Base-by-base conservation (phyloP, 2,113 vertebrate species). In the Pterocles gutturalis region DNA sequence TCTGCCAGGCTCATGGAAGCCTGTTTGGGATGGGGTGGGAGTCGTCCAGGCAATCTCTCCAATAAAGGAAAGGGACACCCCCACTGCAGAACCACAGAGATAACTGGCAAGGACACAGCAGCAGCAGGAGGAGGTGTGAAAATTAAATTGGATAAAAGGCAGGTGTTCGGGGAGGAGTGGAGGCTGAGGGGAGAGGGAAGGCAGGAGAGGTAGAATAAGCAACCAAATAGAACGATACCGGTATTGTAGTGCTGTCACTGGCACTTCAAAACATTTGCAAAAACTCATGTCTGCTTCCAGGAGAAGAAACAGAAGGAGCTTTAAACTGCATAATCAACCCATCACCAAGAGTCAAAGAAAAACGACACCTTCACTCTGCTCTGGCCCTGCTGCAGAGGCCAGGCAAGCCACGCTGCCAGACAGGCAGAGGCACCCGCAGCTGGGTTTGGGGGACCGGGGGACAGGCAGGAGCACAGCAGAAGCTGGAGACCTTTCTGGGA, bases 141-240 rank as follows among this genome's bases (percentile, higher is more conserved):
- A 97, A 98, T 97, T 79, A 95, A 96, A 95, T 93, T 96, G 95
- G 94, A 96, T 93, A 90, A 94, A 96, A 97, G 93, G 89, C 93
- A 92, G 94, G 89, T 93, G 83, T 72, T 90, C 38, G 1, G 88
- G 82, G 86, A 90, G 92, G 85, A 92, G 69, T 1, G 72, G 69
- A 85, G 81, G 72, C 70, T 85, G 86, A 53, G 67, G 45, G 75
- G 87, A 87, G 53, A 41, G 49, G 87, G 84, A 41, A 45, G 41
- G 45, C 24, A 53, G 71, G 57, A 93, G 92, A 83, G 85, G 80
- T 76, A 87, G 73, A 70, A 34, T 38, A n/a, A 90, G 75, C 73
- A 51, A 72, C 70, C 54, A 76, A 92, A 69, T 13, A 84, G 79
- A 96, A 90, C 69, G 18, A n/a, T 28, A 43, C 16, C 7, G 31